Conservation (phyloP, 2,888 invertebrate species). For the Hartigia nigra region DNA sequence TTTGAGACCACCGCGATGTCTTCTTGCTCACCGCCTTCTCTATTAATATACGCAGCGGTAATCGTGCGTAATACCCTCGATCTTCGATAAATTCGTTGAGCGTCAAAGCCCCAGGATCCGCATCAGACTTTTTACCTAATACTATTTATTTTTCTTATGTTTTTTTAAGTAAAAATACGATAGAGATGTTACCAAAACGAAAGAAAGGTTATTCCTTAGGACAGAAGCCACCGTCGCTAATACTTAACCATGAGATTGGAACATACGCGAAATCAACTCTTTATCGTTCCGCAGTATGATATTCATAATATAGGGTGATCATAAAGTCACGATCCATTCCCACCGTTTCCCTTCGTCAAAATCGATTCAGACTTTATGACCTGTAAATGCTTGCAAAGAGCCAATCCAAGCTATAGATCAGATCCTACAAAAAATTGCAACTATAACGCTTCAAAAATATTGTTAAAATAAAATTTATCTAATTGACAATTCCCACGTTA, state of each 20-base stretch:
- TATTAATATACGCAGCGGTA: not conserved
- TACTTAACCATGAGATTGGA: not conserved
- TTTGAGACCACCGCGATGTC: constrained; percentile 12
- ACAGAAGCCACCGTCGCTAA: not conserved
- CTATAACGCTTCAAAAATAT: no score
- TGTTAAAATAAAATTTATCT: not conserved
- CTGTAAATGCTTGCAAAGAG: not conserved
- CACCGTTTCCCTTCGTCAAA: not conserved
- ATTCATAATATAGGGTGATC: not conserved
- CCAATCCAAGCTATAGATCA: no score
- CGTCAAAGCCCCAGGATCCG: not conserved
- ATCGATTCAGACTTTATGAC: not conserved
- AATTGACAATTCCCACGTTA: not conserved
- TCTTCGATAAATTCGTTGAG: not conserved
- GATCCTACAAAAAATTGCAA: not conserved
- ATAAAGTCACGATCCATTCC: not conserved
- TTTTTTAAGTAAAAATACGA: not conserved
- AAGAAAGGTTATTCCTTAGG: not conserved
- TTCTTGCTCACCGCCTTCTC: constrained; percentile 2
- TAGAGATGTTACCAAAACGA: not conserved
- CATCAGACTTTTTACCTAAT: no score
- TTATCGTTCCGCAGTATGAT: not conserved
- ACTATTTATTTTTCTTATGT: not conserved
- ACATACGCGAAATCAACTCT: not conserved
- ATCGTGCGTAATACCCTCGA: constrained; percentile 3